A percentile compares a stretch with the other conserved stretches of the same genome.
Evolutionary conservation across 2,113 vertebrate genomes (phyloP).

Genomic region (Indicator maculatus): DNA sequence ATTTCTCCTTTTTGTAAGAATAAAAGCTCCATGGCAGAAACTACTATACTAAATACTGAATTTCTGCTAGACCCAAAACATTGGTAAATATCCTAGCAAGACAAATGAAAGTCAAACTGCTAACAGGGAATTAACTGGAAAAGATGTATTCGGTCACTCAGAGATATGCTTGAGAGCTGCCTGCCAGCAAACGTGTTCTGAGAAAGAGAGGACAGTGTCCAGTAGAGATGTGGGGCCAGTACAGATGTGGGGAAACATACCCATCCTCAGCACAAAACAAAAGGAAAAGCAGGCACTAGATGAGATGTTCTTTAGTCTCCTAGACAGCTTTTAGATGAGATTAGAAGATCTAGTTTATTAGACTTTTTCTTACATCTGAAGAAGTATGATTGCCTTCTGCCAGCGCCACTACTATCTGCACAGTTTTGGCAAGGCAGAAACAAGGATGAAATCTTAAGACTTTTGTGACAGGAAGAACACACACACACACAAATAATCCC

Average conservation of each 20-base stretch:
- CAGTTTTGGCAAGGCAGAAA: neutral
- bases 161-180: neutral
- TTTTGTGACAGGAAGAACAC: neutral
- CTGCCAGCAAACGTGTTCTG: neutral
- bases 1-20: constrained; percentile 27
- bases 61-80: constrained; percentile 34
- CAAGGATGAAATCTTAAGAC: neutral
- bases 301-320: neutral
- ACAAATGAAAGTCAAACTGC: constrained; percentile 1
- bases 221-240: neutral
- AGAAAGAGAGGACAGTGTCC: neutral
- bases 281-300: neutral
- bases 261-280: neutral
- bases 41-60: constrained; percentile 19
- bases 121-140: neutral
- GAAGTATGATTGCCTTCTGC: neutral
- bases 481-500: neutral
- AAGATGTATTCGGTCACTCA: neutral
- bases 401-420: neutral
- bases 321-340: neutral
- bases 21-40: constrained; percentile 22
- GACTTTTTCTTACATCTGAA: neutral
- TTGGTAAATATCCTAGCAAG: constrained; percentile 37
- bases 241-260: neutral
- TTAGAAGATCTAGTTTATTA: neutral